Conservation (phyloP, 2,113 vertebrate genomes). For the Paradoxurus hermaphroditus region DNA sequence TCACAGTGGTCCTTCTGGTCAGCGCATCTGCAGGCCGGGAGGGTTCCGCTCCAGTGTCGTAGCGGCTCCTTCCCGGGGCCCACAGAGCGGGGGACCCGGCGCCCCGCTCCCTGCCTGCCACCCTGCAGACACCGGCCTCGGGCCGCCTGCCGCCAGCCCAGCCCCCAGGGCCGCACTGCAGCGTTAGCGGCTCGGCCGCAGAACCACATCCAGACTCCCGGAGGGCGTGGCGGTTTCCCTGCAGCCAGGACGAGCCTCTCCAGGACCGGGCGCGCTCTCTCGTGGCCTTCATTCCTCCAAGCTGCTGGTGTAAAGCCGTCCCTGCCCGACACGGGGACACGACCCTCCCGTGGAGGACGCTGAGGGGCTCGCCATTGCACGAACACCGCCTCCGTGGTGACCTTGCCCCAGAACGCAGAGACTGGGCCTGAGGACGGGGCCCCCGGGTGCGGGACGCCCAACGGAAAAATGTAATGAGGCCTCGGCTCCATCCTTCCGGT, state of each 20-base stretch:
- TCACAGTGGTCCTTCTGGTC: fast-evolving
- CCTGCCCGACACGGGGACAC: background rate
- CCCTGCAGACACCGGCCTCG: background rate
- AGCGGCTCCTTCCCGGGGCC: background rate
- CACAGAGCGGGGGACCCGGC: background rate
- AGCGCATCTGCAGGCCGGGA: fast-evolving
- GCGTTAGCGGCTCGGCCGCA: fast-evolving
- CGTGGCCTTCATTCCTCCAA: no score
- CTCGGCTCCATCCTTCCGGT: no score
- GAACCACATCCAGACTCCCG: background rate
- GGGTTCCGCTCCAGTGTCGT: fast-evolving
- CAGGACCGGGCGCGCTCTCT: background rate
- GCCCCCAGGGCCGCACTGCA: no score
- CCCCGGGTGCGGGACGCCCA: background rate
- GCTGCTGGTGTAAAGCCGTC: background rate
- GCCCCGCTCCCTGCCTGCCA: background rate
- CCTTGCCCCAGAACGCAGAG: background rate
- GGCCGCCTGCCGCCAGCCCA: background rate
- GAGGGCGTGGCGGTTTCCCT: fast-evolving
- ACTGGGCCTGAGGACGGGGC: fast-evolving
- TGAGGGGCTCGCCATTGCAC: fast-evolving
- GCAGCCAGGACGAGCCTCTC: no score
- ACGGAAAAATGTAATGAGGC: fast-evolving
- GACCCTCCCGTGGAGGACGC: fast-evolving
- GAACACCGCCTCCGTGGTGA: fast-evolving